Evolutionary conservation across 2,888 invertebrate genomes (phyloP).

Genomic region (Brachycybe producta): DNA sequence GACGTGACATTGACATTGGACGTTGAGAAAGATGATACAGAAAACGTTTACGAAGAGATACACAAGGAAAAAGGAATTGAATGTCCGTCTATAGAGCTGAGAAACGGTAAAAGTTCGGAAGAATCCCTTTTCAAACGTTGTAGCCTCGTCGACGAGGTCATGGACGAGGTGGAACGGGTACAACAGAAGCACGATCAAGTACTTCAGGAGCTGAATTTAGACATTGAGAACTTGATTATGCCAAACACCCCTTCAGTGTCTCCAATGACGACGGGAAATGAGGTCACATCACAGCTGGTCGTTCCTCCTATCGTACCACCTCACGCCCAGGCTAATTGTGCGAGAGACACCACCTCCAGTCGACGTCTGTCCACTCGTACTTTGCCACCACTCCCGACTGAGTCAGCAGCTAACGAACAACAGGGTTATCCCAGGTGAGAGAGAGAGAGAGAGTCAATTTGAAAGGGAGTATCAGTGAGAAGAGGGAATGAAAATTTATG

Average conservation of each 20-base stretch:
- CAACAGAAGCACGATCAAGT: conserved; percentile 69
- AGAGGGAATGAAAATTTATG: no score
- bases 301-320: neutral
- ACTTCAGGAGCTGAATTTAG: conserved; percentile 70
- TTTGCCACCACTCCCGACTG: conserved; percentile 7
- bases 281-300: neutral
- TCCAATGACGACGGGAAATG: neutral
- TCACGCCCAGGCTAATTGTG: neutral
- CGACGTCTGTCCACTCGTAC: conserved; percentile 12
- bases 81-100: no score
- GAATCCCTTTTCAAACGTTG: conserved; percentile 9
- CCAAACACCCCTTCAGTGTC: conserved; percentile 35
- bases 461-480: no score
- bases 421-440: no score
- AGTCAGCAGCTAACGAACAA: no score
- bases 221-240: conserved; percentile 83
- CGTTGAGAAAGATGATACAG: neutral
- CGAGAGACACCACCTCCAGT: neutral
- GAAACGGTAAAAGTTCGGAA: neutral
- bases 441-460: no score
- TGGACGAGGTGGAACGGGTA: conserved; percentile 69
- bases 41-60: conserved; percentile 10
- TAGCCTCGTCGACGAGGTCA: conserved; percentile 35
- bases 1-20: neutral
- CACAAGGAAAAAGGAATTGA: neutral